A percentile compares a stretch with the other conserved stretches of the same genome.
These are phyloP conservation scores for Pseudochirops corinnae DNA, from an alignment of 2,797 vertebrate genomes.

Conservation along the genomic window DNA sequence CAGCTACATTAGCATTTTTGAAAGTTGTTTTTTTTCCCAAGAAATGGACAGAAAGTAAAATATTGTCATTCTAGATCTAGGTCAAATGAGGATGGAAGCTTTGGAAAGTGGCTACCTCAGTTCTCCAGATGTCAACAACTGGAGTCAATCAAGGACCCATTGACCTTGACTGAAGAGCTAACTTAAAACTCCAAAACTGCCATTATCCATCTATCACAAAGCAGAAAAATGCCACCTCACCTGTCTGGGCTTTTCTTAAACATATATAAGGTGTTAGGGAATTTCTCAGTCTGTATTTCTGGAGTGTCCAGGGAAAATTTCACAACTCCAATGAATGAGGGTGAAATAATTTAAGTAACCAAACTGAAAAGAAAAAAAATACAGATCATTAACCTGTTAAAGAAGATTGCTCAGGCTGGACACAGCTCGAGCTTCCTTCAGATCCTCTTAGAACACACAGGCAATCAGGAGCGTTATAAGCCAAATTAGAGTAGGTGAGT, in stretches of 20 bases:
- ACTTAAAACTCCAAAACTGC: background rate
- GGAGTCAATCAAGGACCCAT: background rate
- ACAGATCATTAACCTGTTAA: background rate
- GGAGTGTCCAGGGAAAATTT: background rate
- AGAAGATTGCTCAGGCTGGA: background rate
- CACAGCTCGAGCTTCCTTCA: background rate
- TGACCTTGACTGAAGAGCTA: background rate
- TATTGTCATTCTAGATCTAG: slow-evolving; percentile 42
- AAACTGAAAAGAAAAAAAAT: background rate
- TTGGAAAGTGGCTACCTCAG: slow-evolving; percentile 46
- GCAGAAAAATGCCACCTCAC: background rate
- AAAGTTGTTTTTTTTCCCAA: slow-evolving; percentile 49
- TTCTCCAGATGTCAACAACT: background rate
- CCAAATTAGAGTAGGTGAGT: background rate
- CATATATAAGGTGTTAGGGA: no score
- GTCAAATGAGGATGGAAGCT: background rate
- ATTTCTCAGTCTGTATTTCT: background rate
- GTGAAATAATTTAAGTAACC: background rate
- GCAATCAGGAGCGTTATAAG: background rate
- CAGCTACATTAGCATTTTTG: slow-evolving; percentile 53
- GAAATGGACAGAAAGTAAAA: slow-evolving; percentile 58
- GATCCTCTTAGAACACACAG: background rate
- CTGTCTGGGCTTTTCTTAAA: background rate
- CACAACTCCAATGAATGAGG: background rate
- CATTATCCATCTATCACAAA: background rate